Conservation (phyloP, 2,797 vertebrate genomes). For the Lithobates sylvaticus region DNA sequence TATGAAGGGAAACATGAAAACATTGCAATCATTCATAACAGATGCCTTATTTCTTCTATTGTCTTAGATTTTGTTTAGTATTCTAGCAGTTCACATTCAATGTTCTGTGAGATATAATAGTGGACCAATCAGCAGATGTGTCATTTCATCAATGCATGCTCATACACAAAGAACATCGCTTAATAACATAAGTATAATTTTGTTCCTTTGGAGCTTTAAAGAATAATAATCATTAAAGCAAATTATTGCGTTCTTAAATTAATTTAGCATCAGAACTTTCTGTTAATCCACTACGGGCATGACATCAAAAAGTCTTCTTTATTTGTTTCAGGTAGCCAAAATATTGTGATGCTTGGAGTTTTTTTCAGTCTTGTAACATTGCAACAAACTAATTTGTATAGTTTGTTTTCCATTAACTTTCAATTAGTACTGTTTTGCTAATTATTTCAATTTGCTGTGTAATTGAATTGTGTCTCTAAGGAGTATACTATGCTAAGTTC, state of each 20-base stretch:
- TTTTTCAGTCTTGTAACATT: conserved; percentile 35
- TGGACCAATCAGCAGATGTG: conserved; percentile 14
- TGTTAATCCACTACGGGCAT: conserved; percentile 43
- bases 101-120: conserved; percentile 11
- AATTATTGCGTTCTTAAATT: conserved; percentile 74
- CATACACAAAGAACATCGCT: neutral
- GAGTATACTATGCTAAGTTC: conserved; percentile 67
- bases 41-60: neutral
- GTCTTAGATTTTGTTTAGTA: conserved; percentile 9
- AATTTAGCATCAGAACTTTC: conserved; percentile 69
- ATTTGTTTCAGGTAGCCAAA: conserved; percentile 45
- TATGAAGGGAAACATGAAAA: neutral
- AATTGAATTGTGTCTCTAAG: conserved; percentile 76
- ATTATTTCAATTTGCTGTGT: conserved; percentile 78
- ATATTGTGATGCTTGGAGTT: conserved; percentile 26
- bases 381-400: conserved; percentile 69
- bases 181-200: conserved; percentile 65
- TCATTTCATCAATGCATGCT: conserved; percentile 23
- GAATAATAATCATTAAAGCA: conserved; percentile 69
- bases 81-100: neutral
- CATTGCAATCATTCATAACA: neutral
- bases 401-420: conserved; percentile 83
- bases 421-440: conserved; percentile 78
- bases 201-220: conserved; percentile 66
- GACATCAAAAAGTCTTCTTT: conserved; percentile 47